Evolutionary conservation across 2,797 vertebrate genomes (phyloP), one percentile per base, ranked within the genome.

Genomic region (Numenius phaeopus): DNA sequence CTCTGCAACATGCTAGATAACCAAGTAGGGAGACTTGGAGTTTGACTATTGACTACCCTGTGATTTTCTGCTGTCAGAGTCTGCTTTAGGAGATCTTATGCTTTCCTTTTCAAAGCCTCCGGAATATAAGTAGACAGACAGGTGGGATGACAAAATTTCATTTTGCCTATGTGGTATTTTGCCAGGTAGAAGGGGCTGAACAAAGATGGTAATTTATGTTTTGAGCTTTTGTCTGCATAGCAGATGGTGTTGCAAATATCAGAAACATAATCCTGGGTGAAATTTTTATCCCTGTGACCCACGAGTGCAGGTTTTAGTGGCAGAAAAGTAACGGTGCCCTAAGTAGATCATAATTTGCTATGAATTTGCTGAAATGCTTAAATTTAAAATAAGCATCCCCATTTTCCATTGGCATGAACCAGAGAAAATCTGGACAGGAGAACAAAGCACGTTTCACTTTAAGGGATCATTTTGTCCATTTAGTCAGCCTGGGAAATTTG

Each of bases 371-470:
- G 72, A 91, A 94, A 82, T 34, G 57, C 73, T 77, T 92, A 34
- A 80, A 94, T 91, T 88, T 46, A 92, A 91, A 94, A 78, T 77
- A 90, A 94, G 67, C 85, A 93, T 86, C 69, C n/a, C 11, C 1
- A 40, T 75, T 95, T 90, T 90, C 59, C 42, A 84, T 39, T 96
- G 94, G 87, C 72, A 90, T 47, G 72, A 95, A 88, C 32, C 46
- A 84, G 84, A 87, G 70, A 88, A 94, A 95, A 96, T 87, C 58
- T 86, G 89, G 76, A 90, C 3, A 29, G 46, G 49, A 95, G 88
- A 96, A 97, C 71, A 97, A 95, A 94, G 84, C 49, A 34, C 3
- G 8, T 92, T 94, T 96, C 85, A 78, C 72, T 95, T 90, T 58
- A 75, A 93, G 73, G 42, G 78, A 92, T 89, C 54, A 80, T 94